A percentile compares a stretch with the other conserved stretches of the same genome.
phyloP scores from a whole-genome alignment of 2,797 vertebrate species.

The Nothura maculosa region DNA sequence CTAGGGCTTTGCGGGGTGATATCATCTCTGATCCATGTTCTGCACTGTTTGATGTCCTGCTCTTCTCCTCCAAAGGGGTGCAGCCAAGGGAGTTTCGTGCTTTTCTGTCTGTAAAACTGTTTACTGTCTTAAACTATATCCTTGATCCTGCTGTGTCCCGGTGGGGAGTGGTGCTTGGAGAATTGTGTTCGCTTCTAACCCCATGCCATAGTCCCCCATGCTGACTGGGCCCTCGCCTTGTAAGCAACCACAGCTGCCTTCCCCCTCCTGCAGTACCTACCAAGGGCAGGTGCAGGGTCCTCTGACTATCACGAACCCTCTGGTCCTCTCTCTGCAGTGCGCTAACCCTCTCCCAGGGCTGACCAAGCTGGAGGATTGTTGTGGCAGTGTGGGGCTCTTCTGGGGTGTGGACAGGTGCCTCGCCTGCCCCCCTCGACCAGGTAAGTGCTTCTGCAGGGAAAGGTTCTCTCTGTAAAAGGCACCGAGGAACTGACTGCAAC shows the following conservation, averaged over 20 bases:
- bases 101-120: conserved; percentile 14
- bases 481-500: rapidly evolving
- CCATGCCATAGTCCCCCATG: background rate
- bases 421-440: conserved; percentile 90
- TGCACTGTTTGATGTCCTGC: background rate
- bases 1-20: conserved; percentile 26
- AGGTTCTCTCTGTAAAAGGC: background rate
- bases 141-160: rapidly evolving
- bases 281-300: rapidly evolving
- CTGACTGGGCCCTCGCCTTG: background rate
- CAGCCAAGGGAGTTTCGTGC: background rate
- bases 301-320: background rate
- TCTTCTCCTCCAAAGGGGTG: background rate
- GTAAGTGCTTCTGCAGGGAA: conserved; percentile 77
- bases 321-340: conserved; percentile 83
- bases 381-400: conserved; percentile 92
- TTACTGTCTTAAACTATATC: background rate
- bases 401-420: conserved; percentile 91
- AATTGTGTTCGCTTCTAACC: background rate
- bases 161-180: background rate
- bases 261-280: background rate
- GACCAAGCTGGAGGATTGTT: conserved; percentile 94
- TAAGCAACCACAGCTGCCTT: background rate
- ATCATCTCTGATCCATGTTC: conserved; percentile 17
- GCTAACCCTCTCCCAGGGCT: conserved; percentile 91